Percentiles rank a stretch among this genome's conserved stretches.
Evolutionary conservation across 2,888 invertebrate species (phyloP).

Genomic region (Ectemnius cavifrons): DNA sequence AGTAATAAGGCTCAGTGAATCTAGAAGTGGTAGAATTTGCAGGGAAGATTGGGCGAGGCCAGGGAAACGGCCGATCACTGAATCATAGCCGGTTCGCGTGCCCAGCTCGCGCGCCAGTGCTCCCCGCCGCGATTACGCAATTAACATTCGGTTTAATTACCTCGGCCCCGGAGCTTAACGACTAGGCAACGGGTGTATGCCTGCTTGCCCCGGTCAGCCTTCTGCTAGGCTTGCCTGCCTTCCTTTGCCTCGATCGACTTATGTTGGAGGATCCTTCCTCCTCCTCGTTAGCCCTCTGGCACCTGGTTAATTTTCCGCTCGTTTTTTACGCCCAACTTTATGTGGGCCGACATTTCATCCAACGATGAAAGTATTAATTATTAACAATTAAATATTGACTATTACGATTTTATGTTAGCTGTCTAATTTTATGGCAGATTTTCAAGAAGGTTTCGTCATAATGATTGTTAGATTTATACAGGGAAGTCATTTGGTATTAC

Average conservation of each 20-base stretch:
- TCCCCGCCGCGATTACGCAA: conserved; percentile 54
- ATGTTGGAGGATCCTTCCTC: conserved; percentile 23
- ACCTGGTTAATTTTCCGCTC: conserved; percentile 32
- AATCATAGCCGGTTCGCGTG: conserved; percentile 52
- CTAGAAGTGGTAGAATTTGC: too few species aligned
- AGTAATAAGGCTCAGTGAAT: too few species aligned
- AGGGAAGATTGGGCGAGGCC: conserved; percentile 10
- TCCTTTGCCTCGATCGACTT: conserved; percentile 29
- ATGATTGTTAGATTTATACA: too few species aligned
- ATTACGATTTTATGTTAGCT: too few species aligned
- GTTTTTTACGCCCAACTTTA: too few species aligned
- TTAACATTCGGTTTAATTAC: conserved; percentile 61
- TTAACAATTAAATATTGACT: too few species aligned
- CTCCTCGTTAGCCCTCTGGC: conserved; percentile 47
- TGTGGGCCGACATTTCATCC: too few species aligned
- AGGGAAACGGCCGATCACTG: conserved; percentile 47
- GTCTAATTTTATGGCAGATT: too few species aligned
- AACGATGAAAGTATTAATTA: too few species aligned
- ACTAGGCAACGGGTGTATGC: conserved; percentile 30
- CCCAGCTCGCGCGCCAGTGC: conserved; percentile 34
- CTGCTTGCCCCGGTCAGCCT: conserved; percentile 34
- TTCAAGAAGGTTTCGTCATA: too few species aligned
- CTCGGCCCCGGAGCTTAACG: conserved; percentile 32
- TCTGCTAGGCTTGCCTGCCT: conserved; percentile 10
- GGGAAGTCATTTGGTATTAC: too few species aligned